Conservation (phyloP, 2,113 vertebrate genomes). For the Rhineura floridana region DNA sequence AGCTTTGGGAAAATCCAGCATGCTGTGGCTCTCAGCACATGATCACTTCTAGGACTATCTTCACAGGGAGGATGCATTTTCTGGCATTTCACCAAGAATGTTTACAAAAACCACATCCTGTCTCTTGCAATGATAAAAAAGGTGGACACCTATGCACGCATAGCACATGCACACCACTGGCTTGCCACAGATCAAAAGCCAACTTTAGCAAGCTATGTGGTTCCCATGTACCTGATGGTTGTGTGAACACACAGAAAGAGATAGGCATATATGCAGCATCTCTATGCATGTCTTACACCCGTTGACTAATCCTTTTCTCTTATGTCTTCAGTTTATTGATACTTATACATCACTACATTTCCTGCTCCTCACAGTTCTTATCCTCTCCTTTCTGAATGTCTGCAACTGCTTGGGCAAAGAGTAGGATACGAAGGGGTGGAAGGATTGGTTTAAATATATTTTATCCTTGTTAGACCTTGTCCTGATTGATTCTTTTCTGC, state of each 20-base stretch:
- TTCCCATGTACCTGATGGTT: neutral
- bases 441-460: neutral
- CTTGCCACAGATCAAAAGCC: neutral
- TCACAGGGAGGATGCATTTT: neutral
- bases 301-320: no score
- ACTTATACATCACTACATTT: neutral
- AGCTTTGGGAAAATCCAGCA: neutral
- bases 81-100: neutral
- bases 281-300: neutral
- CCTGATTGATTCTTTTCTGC: neutral
- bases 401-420: neutral
- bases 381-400: neutral
- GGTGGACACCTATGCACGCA: no score
- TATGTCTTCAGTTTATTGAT: neutral
- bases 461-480: neutral
- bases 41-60: no score
- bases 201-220: neutral
- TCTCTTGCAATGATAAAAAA: neutral
- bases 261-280: neutral
- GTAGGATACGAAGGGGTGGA: neutral
- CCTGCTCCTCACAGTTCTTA: neutral
- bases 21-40: neutral
- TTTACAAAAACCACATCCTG: neutral
- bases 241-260: neutral
- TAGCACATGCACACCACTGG: neutral